Evolutionary conservation across 1,140 invertebrate genomes (phyloP), one percentile per base, ranked within the genome.

Genomic region (Aradophagus sp.): DNA sequence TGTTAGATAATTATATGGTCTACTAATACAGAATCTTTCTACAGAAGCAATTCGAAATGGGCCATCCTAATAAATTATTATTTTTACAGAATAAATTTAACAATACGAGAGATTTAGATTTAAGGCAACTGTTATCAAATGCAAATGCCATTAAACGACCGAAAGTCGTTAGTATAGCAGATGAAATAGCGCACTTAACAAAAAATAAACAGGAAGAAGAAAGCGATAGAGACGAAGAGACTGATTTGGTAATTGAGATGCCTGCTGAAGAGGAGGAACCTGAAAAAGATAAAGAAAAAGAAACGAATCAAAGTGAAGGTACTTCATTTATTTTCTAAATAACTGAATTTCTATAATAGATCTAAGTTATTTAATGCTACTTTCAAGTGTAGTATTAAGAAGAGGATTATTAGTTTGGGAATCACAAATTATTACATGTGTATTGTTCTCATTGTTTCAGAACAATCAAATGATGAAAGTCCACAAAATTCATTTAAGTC

Each of bases 221-320:
- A 19, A 86, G 82, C 16, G 84, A 86, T 53, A 81, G 79, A 38
- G 84, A 86, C 2, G 83, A 83, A 61, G 84, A 86, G 59, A 74
- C 77, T 8, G 70, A 82, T 27, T 76, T 85, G 5, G 69, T 85
- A 32, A 84, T 85, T 17, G 84, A 84, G 47, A 77, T 85, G 73
- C 82, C 84, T 8, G 67, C 52, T 0, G 83, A 85, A 20, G 84
- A 86, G 7, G 82, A 84, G 0, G 80, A 82, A 12, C 31, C 44
- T 13, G 73, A 76, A 2, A 77, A 74, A 32, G 75, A 77, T 26
- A 80, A 77, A 35, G 42, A 50, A 10, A 73, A 42, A 70, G 19
- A 53, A 12, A 34, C 52, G 41, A 73, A 31, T 13, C 27, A 19
- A 11, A 11, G 52, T 11, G 66, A 77, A 66, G 75, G 68, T 71